Conservation (phyloP, 2,797 vertebrate species). For the Enteromius fasciolatus region DNA sequence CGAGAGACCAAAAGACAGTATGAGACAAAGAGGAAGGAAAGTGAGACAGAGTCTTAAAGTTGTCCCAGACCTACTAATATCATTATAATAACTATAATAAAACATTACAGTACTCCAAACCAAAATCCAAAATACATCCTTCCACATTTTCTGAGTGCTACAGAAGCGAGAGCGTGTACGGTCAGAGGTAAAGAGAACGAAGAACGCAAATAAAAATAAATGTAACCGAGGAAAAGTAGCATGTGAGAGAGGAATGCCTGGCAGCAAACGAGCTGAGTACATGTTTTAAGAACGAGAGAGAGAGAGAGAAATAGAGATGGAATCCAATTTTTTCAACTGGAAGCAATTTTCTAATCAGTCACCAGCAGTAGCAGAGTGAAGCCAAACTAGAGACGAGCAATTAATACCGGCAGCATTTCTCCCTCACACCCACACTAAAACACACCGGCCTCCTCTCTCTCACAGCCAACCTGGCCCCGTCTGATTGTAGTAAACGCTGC, state of each 20-base stretch:
- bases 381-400: conserved; percentile 83
- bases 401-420: conserved; percentile 70
- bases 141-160: not conserved
- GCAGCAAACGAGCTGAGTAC: conserved; percentile 20
- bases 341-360: conserved; percentile 90
- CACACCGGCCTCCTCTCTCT: conserved; percentile 23
- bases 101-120: conserved; percentile 25
- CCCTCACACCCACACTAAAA: conserved; percentile 55
- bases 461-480: not conserved
- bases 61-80: conserved; percentile 27
- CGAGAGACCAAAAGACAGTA: conserved; percentile 36
- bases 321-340: conserved; percentile 85
- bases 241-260: conserved; percentile 34
- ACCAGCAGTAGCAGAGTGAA: conserved; percentile 81
- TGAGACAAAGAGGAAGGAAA: conserved; percentile 9
- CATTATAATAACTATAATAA: conserved; percentile 49
- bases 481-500: not conserved
- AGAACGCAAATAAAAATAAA: conserved; percentile 30
- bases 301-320: conserved; percentile 63
- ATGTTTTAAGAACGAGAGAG: conserved; percentile 17
- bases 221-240: conserved; percentile 24
- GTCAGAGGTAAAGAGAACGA: conserved; percentile 12
- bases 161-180: not conserved
- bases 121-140: conserved; percentile 40
- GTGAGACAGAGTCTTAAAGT: conserved; percentile 3